Percentiles rank a stretch among this genome's conserved stretches.
Conservation (phyloP, 2,888 invertebrate species). For the Idaea aversata region DNA sequence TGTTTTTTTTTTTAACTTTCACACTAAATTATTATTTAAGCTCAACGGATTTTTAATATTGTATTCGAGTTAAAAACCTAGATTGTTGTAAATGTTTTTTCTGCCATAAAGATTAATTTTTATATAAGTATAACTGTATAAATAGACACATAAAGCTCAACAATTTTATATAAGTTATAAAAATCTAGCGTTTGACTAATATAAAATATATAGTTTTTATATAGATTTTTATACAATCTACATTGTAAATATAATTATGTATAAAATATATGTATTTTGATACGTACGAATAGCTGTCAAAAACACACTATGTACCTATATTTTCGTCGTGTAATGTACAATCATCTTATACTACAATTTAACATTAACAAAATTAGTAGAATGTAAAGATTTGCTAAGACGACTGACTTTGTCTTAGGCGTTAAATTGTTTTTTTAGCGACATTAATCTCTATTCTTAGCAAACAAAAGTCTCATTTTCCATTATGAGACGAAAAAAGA, state of each 20-base stretch:
- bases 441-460: constrained; percentile 10
- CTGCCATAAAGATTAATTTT: background rate
- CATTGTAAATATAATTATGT: background rate
- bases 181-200: background rate
- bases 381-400: no score
- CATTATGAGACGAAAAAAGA: no score
- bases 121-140: background rate
- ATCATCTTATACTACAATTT: no score
- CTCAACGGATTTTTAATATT: background rate
- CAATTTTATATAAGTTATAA: background rate
- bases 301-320: no score
- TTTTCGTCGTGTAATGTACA: no score
- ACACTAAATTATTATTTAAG: background rate
- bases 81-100: background rate
- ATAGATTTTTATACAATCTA: background rate
- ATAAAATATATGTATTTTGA: background rate
- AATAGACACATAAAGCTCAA: background rate
- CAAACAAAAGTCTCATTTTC: constrained; percentile 5
- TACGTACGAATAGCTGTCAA: no score
- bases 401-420: no score
- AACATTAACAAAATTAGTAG: no score
- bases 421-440: no score
- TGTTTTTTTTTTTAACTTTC: background rate
- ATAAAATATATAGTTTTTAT: background rate
- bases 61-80: no score